phyloP scores from a whole-genome alignment of 2,888 invertebrate genomes.

The Branchinecta sandiegonensis region DNA sequence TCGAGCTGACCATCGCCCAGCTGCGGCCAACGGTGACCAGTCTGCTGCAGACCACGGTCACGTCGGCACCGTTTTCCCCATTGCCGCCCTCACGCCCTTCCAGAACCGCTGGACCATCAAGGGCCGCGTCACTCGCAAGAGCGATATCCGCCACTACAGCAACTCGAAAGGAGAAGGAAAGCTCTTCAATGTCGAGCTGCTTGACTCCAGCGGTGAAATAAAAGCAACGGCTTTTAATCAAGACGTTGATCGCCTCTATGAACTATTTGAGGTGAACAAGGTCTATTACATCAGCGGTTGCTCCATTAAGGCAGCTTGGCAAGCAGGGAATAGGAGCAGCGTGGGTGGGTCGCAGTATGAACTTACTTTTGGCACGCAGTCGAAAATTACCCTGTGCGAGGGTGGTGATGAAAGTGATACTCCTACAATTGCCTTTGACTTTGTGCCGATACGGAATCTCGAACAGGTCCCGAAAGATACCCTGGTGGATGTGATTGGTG shows the following conservation, averaged over 20 bases:
- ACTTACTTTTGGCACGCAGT: constrained; percentile 68
- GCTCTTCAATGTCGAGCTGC: constrained; percentile 78
- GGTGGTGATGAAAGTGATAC: constrained; percentile 38
- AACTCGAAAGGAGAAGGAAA: constrained; percentile 87
- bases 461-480: constrained; percentile 49
- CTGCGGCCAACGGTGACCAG: background rate
- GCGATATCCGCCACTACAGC: constrained; percentile 66
- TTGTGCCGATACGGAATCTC: constrained; percentile 57
- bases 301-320: constrained; percentile 60
- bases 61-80: background rate
- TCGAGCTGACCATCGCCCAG: background rate
- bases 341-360: constrained; percentile 76
- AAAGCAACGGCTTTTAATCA: constrained; percentile 78
- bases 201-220: constrained; percentile 88
- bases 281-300: constrained; percentile 77
- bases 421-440: constrained; percentile 61
- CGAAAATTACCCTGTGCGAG: constrained; percentile 36
- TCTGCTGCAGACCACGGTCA: constrained; percentile 4
- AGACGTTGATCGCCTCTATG: constrained; percentile 72
- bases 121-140: constrained; percentile 71
- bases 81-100: constrained; percentile 5
- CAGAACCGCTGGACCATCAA: constrained; percentile 64
- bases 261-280: constrained; percentile 72
- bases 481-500: constrained; percentile 66
- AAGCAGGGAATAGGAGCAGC: background rate